phyloP scores from a whole-genome alignment of 2,797 vertebrate genomes.

The Odontamblyopus rebecca region DNA sequence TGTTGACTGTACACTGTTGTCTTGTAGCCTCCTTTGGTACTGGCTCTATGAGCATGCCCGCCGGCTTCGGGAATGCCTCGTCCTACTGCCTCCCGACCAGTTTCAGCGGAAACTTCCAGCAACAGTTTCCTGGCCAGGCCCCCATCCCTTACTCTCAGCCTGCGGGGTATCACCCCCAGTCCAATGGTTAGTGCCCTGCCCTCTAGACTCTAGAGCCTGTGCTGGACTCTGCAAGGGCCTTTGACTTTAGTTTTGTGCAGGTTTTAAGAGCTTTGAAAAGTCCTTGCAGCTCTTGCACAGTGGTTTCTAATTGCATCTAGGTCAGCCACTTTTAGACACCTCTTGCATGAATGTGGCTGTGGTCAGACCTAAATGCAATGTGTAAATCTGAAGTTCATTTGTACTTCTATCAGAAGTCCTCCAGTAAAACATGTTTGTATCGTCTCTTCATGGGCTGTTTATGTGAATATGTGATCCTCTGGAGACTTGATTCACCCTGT shows the following conservation, averaged over 20 bases:
- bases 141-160: constrained; percentile 90
- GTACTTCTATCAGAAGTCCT: constrained; percentile 10
- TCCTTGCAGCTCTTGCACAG: constrained; percentile 49
- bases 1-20: constrained; percentile 51
- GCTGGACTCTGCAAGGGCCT: constrained; percentile 40
- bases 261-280: constrained; percentile 3
- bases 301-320: constrained; percentile 51
- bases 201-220: constrained; percentile 37
- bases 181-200: constrained; percentile 86
- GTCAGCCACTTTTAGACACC: constrained; percentile 10
- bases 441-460: constrained; percentile 5
- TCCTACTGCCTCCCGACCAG: constrained; percentile 97
- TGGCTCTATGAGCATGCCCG: constrained; percentile 97
- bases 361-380: constrained; percentile 54
- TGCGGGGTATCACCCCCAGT: constrained; percentile 90
- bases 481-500: constrained; percentile 4
- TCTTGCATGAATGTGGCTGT: constrained; percentile 22
- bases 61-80: constrained; percentile 91
- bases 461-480: background rate
- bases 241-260: background rate
- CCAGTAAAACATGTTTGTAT: background rate
- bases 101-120: constrained; percentile 95
- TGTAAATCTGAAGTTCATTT: background rate
- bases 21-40: constrained; percentile 88
- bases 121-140: constrained; percentile 89